phyloP scores from a whole-genome alignment of 1,140 invertebrate species.

The Bactericera cockerelli region DNA sequence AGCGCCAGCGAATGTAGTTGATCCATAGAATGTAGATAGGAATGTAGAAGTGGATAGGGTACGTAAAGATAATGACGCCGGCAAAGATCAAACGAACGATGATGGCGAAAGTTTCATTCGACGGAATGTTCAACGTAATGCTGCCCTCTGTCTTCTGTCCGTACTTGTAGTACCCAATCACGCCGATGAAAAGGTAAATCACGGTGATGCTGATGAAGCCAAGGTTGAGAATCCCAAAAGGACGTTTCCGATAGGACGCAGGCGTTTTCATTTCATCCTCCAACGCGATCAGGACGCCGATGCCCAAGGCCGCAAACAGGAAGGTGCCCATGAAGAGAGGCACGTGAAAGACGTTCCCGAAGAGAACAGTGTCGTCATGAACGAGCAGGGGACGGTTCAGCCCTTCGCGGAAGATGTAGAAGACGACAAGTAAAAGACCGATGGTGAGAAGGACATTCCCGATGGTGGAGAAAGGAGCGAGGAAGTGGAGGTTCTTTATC shows the following conservation, averaged over 20 bases:
- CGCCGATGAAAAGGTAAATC: constrained; percentile 33
- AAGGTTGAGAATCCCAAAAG: constrained; percentile 33
- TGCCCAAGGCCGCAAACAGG: no score
- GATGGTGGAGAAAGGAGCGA: constrained; percentile 21
- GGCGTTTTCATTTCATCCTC: constrained; percentile 35
- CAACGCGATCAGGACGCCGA: constrained; percentile 22
- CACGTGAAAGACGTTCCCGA: no score
- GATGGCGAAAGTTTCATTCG: constrained; percentile 17
- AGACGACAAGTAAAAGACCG: background rate
- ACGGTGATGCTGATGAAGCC: constrained; percentile 32
- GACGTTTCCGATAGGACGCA: constrained; percentile 29
- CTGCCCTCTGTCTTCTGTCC: constrained; percentile 29
- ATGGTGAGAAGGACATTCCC: constrained; percentile 13
- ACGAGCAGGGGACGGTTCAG: background rate
- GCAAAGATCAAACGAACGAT: constrained; percentile 37
- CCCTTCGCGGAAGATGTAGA: background rate
- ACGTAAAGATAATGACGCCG: constrained; percentile 56
- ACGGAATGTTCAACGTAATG: constrained; percentile 28
- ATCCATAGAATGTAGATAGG: constrained; percentile 51
- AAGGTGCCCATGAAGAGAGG: no score
- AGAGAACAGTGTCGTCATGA: no score
- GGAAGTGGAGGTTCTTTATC: background rate
- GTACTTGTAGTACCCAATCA: constrained; percentile 36
- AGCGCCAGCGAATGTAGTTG: background rate
- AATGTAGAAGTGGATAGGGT: constrained; percentile 77